These are phyloP conservation scores for Clunio marinus DNA, from an alignment of 2,888 invertebrate genomes.

Conservation along the genomic window DNA sequence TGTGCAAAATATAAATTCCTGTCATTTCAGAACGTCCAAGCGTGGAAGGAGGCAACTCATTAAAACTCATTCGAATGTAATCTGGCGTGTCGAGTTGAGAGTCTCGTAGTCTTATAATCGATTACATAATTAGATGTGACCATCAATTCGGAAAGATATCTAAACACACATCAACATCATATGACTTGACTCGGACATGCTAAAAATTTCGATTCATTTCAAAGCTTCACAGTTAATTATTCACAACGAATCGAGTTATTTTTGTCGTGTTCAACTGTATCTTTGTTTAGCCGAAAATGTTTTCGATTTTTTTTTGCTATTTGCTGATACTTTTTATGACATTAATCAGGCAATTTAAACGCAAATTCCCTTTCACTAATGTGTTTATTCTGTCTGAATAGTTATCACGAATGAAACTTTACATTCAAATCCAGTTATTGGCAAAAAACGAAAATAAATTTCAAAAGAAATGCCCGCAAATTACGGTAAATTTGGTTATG, in stretches of 20 bases:
- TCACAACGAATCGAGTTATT: too few relatives aligned
- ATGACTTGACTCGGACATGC: not conserved
- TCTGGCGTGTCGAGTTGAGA: not conserved
- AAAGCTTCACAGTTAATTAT: too few relatives aligned
- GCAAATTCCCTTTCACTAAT: conserved; percentile 11
- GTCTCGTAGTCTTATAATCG: conserved; percentile 27
- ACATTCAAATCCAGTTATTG: not conserved
- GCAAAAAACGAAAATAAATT: too few relatives aligned
- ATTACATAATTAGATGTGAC: conserved; percentile 38
- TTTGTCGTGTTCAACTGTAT: not conserved
- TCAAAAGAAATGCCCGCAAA: too few relatives aligned
- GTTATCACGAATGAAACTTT: not conserved
- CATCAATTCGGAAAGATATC: conserved; percentile 30
- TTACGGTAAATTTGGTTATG: not conserved
- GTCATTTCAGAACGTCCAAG: not conserved
- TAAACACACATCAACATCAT: not conserved
- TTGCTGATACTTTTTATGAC: not conserved
- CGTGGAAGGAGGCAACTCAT: conserved; percentile 8
- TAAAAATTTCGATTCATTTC: too few relatives aligned
- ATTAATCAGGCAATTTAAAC: not conserved
- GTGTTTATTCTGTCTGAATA: not conserved
- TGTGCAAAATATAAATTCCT: not conserved
- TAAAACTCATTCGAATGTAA: conserved; percentile 38
- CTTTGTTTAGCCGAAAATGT: not conserved
- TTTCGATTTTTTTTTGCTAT: not conserved